These are phyloP conservation scores for Sciurus niger DNA, from an alignment of 2,113 vertebrate species.

Conservation along the genomic window DNA sequence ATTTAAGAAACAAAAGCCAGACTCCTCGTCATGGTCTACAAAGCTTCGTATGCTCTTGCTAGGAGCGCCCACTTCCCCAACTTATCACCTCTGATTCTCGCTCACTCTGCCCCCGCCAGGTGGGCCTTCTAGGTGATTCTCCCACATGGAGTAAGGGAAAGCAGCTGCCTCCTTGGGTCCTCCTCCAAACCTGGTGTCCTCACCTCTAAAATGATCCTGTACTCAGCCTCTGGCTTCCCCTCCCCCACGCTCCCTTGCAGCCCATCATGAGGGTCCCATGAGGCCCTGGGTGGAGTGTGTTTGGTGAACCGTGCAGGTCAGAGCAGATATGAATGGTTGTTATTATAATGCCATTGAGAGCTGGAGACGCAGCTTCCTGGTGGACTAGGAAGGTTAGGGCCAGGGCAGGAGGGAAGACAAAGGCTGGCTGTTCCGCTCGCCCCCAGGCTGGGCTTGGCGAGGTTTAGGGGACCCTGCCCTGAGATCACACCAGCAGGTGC, in stretches of 20 bases:
- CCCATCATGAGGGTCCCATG: neutral
- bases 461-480: neutral
- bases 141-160: neutral
- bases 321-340: neutral
- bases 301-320: neutral
- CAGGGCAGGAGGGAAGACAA: neutral
- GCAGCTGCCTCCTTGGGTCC: neutral
- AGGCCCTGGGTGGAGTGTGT: neutral
- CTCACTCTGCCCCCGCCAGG: neutral
- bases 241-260: neutral
- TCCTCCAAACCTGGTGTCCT: neutral
- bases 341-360: neutral
- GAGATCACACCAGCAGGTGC: neutral
- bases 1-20: neutral
- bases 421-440: neutral
- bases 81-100: neutral
- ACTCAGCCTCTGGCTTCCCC: neutral
- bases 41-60: neutral
- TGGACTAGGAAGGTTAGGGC: neutral
- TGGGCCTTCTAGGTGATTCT: neutral
- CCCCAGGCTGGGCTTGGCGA: neutral
- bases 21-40: neutral
- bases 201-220: neutral
- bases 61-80: too few relatives aligned
- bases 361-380: slow-evolving; percentile 14